Conservation (phyloP, 2,888 invertebrate genomes). For the Tetheella fluctuosa region DNA sequence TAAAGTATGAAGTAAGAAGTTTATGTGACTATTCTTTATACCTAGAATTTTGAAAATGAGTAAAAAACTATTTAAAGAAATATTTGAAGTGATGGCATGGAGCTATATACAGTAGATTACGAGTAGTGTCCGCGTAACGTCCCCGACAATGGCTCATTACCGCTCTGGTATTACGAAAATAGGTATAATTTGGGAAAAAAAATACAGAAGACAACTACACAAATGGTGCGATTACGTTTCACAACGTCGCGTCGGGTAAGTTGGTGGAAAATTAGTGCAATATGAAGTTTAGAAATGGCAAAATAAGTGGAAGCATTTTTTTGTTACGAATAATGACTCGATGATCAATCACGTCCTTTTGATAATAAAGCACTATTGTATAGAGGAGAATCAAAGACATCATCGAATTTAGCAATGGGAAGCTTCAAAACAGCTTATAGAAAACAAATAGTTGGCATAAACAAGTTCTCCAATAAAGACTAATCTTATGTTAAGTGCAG, state of each 20-base stretch:
- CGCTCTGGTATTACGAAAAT: slow-evolving; percentile 38
- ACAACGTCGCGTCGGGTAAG: slow-evolving; percentile 25
- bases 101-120: slow-evolving; percentile 16
- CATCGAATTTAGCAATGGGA: not conserved
- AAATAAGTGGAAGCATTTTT: not conserved
- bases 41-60: not conserved
- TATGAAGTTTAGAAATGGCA: slow-evolving; percentile 17
- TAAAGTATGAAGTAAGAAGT: too few relatives aligned
- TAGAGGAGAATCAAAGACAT: too few relatives aligned
- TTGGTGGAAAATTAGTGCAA: slow-evolving; percentile 31
- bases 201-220: slow-evolving; percentile 21
- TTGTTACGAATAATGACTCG: not conserved
- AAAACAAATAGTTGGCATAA: not conserved
- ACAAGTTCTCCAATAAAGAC: too few relatives aligned
- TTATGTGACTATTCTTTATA: not conserved
- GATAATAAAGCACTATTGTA: too few relatives aligned
- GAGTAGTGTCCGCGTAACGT: slow-evolving; percentile 19
- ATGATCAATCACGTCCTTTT: not conserved
- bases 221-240: slow-evolving; percentile 38
- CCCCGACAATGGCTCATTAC: slow-evolving; percentile 42
- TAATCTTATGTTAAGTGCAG: too few relatives aligned
- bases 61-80: not conserved
- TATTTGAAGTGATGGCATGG: not conserved
- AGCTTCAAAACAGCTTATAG: not conserved
- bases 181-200: slow-evolving; percentile 46